phyloP scores from a whole-genome alignment of 2,888 invertebrate species.

The Herminia tarsipennalis region DNA sequence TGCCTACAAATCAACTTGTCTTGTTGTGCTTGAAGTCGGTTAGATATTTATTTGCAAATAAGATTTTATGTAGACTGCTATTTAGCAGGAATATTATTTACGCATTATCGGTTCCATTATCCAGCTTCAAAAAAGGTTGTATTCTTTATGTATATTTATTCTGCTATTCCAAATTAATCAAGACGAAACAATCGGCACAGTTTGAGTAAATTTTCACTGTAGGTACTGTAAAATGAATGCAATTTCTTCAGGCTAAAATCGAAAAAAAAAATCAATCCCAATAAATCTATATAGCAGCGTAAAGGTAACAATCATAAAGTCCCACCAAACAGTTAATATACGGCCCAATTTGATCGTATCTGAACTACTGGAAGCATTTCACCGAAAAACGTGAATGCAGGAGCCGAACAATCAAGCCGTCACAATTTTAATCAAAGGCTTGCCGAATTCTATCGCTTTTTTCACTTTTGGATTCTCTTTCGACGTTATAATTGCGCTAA shows the following conservation, averaged over 20 bases:
- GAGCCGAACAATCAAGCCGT: constrained; percentile 75
- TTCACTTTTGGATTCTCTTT: constrained; percentile 69
- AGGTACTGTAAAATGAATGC: not conserved
- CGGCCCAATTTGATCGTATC: constrained; percentile 47
- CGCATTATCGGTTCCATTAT: too few species aligned
- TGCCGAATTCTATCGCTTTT: constrained; percentile 77
- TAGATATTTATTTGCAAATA: too few species aligned
- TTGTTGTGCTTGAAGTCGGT: too few species aligned
- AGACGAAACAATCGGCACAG: too few species aligned
- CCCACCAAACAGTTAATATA: constrained; percentile 41
- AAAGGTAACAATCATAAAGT: constrained; percentile 34
- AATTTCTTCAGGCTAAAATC: not conserved
- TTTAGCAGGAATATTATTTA: too few species aligned
- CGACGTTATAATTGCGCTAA: constrained; percentile 81
- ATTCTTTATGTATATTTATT: too few species aligned
- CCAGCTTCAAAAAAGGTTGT: too few species aligned
- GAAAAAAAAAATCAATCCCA: not conserved
- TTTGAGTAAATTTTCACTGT: too few species aligned
- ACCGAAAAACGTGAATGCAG: constrained; percentile 47
- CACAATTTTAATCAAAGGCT: constrained; percentile 81
- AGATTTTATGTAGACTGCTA: too few species aligned
- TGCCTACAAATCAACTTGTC: too few species aligned
- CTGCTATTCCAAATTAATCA: too few species aligned
- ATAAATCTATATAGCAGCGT: constrained; percentile 11
- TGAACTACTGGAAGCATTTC: constrained; percentile 48